phyloP scores from a whole-genome alignment of 2,797 vertebrate genomes.

The Petrocephalus schoutedeni region DNA sequence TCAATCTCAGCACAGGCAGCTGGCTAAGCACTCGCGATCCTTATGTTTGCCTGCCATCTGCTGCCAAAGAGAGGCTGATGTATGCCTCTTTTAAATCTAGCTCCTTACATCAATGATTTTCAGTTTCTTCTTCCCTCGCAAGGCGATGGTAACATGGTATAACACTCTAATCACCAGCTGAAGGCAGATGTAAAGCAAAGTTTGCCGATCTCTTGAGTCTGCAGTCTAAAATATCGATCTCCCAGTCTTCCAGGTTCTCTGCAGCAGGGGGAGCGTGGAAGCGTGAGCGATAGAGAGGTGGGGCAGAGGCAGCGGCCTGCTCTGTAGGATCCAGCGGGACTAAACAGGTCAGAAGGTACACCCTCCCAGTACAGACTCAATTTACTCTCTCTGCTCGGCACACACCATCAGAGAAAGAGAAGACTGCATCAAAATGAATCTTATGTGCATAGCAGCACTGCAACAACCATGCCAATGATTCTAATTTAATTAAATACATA shows the following conservation, averaged over 20 bases:
- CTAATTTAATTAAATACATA: background rate
- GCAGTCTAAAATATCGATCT: conserved; percentile 43
- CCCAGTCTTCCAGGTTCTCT: conserved; percentile 23
- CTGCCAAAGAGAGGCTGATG: conserved; percentile 22
- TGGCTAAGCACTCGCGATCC: conserved; percentile 18
- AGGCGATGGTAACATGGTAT: conserved; percentile 21
- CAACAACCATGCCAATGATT: background rate
- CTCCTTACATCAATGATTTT: background rate
- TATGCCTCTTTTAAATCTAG: conserved; percentile 26
- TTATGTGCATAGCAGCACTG: background rate
- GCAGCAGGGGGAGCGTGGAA: conserved; percentile 24
- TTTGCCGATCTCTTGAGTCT: conserved; percentile 33
- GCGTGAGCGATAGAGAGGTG: conserved; percentile 33
- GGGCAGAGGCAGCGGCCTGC: conserved; percentile 38
- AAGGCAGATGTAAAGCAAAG: conserved; percentile 26
- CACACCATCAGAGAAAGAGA: background rate
- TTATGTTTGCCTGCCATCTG: conserved; percentile 22
- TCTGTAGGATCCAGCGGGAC: conserved; percentile 19
- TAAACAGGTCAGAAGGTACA: conserved; percentile 22
- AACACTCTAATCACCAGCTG: conserved; percentile 28
- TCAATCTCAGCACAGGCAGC: background rate
- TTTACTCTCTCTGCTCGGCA: background rate
- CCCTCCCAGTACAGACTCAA: background rate
- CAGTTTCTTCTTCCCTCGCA: background rate
- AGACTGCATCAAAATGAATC: background rate